Conservation (phyloP, 1,140 invertebrate species). For the Drosophila parvula region DNA sequence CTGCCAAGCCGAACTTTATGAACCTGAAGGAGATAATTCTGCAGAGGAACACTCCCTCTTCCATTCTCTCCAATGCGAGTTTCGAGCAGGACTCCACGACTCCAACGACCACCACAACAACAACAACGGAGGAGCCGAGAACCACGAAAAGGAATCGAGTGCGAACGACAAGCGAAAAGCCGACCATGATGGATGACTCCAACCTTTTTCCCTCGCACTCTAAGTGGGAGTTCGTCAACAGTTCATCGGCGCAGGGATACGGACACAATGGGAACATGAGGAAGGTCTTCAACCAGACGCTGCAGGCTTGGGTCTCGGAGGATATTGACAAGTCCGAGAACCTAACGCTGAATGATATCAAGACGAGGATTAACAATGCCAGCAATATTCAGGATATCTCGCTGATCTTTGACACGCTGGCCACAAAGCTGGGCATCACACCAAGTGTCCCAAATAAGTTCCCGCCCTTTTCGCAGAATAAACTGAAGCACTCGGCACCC, state of each 20-base stretch:
- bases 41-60: conserved; percentile 56
- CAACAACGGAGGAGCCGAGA: conserved; percentile 25
- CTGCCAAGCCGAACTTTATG: conserved; percentile 71
- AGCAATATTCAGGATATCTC: conserved; percentile 83
- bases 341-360: conserved; percentile 71
- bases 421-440: conserved; percentile 82
- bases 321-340: conserved; percentile 77
- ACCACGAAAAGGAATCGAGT: conserved; percentile 56
- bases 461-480: conserved; percentile 79
- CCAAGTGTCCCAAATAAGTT: conserved; percentile 72
- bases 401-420: conserved; percentile 81
- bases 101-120: conserved; percentile 17
- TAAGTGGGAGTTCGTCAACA: conserved; percentile 82
- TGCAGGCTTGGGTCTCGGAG: conserved; percentile 83
- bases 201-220: conserved; percentile 80
- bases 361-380: conserved; percentile 80
- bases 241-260: conserved; percentile 57
- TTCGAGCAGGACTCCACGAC: conserved; percentile 15
- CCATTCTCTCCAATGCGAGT: conserved; percentile 29
- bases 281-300: conserved; percentile 79
- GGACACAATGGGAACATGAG: conserved; percentile 70
- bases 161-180: conserved; percentile 58
- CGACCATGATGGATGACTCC: conserved; percentile 77
- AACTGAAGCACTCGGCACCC: conserved; percentile 65
- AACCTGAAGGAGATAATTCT: conserved; percentile 80